Evolutionary conservation across 2,888 invertebrate species (phyloP), one percentile per base, ranked within the genome.

Genomic region (Atrina japonica): DNA sequence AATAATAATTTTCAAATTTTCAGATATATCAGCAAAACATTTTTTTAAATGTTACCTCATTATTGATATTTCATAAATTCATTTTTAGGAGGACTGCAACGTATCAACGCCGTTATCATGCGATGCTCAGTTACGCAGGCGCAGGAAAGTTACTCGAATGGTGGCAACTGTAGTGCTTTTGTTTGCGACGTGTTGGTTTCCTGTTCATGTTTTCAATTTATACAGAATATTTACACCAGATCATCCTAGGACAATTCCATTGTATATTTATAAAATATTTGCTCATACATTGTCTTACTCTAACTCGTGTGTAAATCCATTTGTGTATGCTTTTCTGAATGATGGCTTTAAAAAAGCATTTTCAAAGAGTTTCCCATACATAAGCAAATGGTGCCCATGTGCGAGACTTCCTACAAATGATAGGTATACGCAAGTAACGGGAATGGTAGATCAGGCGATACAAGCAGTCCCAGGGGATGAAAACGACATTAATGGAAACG

Each of bases 241-340:
- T 53, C 84, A 85, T 70, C 86, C 87, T 1, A 76, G 58, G 65
- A 83, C 82, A 0, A 47, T 30, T 18, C 27, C 59, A 0, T 70
- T 80, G 66, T 85, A 80, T 63, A 69, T 73, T 25, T 76, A 84
- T 41, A 86, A 83, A 70, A 76, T 84, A 40, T 73, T 86, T 45
- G 83, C 84, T 21, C 86, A 87, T 68, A 86, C 86, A 3, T 71
- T 88, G 47, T 88, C 87, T 2, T 88, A 86, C 75, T 83, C 85
- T 52, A 88, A 84, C 73, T 86, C 86, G 6, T 86, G 85, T 75
- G 84, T 88, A 25, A 88, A 88, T 68, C 88, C 88, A 3, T 84
- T 87, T 43, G 86, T 88, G 23, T 88, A 88, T 73, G 85, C 85
- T 23, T 87, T 86, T 73, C 76, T 88, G 47, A 86, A 87, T 29